Conservation (phyloP, 2,113 vertebrate species). For the Morone saxatilis region DNA sequence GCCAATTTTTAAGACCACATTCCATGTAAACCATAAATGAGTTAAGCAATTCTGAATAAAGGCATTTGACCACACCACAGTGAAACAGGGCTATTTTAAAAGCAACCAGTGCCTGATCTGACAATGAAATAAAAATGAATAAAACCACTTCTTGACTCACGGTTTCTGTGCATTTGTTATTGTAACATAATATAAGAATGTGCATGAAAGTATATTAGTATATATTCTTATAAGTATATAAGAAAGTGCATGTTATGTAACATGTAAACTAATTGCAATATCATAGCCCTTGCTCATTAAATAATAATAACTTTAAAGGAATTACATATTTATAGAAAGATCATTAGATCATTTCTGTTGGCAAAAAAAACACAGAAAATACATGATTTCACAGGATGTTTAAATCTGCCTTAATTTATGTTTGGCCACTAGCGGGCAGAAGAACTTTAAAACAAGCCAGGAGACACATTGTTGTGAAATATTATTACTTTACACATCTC, state of each 20-base stretch:
- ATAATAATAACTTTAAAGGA: not conserved
- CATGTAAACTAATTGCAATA: not conserved
- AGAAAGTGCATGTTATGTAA: too few species aligned
- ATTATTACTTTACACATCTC: not conserved
- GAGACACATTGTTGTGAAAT: not conserved
- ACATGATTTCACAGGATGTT: not conserved
- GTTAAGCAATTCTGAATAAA: conserved; percentile 33
- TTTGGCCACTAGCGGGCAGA: conserved; percentile 35
- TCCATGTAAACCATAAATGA: conserved; percentile 5
- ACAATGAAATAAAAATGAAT: conserved; percentile 47
- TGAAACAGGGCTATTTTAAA: conserved; percentile 15
- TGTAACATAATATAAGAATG: not conserved
- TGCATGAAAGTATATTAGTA: too few species aligned
- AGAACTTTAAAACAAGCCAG: not conserved
- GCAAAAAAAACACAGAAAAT: not conserved
- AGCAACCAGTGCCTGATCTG: conserved; percentile 8
- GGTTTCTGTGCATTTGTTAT: conserved; percentile 22
- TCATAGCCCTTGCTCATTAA: not conserved
- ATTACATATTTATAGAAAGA: not conserved
- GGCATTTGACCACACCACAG: conserved; percentile 7
- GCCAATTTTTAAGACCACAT: conserved; percentile 8
- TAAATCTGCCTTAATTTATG: not conserved
- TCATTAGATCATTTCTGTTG: not conserved
- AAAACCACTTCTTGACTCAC: conserved; percentile 44
- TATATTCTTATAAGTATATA: too few species aligned